Percentiles rank a stretch among this genome's conserved stretches.
Evolutionary conservation across 2,113 vertebrate species (phyloP).

Genomic region (Dasyornis broadbenti): DNA sequence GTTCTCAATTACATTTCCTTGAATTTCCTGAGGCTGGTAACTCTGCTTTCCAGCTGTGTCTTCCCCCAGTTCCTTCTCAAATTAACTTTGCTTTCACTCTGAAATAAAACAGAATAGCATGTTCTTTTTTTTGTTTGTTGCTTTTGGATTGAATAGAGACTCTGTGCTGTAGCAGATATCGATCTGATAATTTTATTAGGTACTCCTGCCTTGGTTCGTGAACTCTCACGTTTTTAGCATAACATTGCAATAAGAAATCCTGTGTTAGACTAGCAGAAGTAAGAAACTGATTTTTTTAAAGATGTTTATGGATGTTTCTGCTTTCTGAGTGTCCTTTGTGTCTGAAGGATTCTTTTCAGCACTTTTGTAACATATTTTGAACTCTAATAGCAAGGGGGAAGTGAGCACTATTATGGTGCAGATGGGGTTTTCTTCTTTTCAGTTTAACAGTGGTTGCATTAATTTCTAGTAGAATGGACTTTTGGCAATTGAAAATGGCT

Average conservation of each 20-base stretch:
- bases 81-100: slow-evolving; percentile 68
- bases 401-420: background rate
- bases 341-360: background rate
- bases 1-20: slow-evolving; percentile 72
- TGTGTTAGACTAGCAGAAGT: background rate
- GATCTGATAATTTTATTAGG: slow-evolving; percentile 51
- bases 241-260: background rate
- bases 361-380: background rate
- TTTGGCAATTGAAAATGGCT: background rate
- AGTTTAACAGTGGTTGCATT: background rate
- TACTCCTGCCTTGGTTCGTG: slow-evolving; percentile 31
- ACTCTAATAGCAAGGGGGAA: background rate
- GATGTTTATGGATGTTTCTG: background rate
- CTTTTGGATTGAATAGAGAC: slow-evolving; percentile 29
- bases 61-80: slow-evolving; percentile 45
- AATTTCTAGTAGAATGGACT: background rate
- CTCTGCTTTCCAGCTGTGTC: slow-evolving; percentile 57
- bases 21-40: slow-evolving; percentile 69
- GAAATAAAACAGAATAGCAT: slow-evolving; percentile 55
- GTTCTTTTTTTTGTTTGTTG: background rate
- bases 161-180: background rate
- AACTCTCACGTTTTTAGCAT: slow-evolving; percentile 18
- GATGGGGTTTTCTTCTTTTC: background rate
- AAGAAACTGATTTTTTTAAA: background rate
- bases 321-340: background rate